phyloP scores from a whole-genome alignment of 1,140 invertebrate species.

The Pseudomyrmex gracilis region DNA sequence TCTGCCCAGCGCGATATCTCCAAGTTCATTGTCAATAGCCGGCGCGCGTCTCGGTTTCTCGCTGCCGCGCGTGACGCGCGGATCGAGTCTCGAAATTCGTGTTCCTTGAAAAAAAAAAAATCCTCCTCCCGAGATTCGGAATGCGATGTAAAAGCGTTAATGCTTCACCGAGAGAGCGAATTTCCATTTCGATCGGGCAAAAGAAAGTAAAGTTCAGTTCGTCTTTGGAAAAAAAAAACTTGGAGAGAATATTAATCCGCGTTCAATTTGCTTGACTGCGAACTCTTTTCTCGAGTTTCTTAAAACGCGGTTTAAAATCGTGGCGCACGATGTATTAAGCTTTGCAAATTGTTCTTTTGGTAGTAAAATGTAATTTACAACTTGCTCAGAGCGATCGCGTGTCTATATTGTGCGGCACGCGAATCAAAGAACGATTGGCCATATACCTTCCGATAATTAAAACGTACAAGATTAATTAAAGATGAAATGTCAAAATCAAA shows the following conservation, averaged over 20 bases:
- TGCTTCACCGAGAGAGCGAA: neutral
- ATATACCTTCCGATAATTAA: too few relatives aligned
- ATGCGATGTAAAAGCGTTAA: neutral
- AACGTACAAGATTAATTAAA: too few relatives aligned
- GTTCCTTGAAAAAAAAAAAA: neutral
- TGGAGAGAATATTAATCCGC: neutral
- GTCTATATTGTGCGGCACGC: too few relatives aligned
- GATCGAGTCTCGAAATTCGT: slow-evolving; percentile 42
- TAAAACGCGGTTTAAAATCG: too few relatives aligned
- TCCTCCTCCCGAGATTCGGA: neutral
- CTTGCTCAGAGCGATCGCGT: too few relatives aligned
- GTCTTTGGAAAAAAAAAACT: neutral
- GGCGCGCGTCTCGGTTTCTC: slow-evolving; percentile 19
- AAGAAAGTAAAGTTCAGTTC: neutral
- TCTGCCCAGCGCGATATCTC: slow-evolving; percentile 22
- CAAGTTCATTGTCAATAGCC: slow-evolving; percentile 66
- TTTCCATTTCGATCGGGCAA: neutral
- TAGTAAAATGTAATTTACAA: too few relatives aligned
- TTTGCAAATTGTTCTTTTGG: too few relatives aligned
- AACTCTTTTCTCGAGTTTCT: too few relatives aligned
- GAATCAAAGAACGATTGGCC: too few relatives aligned
- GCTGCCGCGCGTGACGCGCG: slow-evolving; percentile 28
- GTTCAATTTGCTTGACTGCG: too few relatives aligned
- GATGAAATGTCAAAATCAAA: too few relatives aligned
- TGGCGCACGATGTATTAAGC: too few relatives aligned